These are phyloP conservation scores for Hylyphantes graminicola DNA, from an alignment of 1,140 invertebrate genomes.

Conservation along the genomic window DNA sequence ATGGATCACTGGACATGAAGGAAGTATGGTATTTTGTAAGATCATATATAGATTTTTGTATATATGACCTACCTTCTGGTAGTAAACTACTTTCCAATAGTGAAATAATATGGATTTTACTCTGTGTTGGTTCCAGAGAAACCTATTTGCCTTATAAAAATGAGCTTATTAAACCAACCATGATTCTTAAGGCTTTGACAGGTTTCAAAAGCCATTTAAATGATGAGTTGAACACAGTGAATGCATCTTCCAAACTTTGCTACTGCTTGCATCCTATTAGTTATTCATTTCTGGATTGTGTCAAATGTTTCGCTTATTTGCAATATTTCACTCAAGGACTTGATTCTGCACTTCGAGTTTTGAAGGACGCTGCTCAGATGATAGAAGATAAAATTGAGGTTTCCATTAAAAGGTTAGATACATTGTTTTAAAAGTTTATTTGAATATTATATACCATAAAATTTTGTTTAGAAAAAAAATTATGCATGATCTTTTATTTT, in stretches of 20 bases:
- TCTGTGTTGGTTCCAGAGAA: constrained; percentile 55
- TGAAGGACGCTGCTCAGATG: constrained; percentile 53
- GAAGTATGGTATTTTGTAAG: constrained; percentile 63
- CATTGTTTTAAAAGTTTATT: background rate
- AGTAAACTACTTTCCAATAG: constrained; percentile 3
- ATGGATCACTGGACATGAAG: background rate
- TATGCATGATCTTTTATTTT: too few species aligned
- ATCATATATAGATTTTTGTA: constrained; percentile 62
- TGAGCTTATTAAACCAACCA: constrained; percentile 49
- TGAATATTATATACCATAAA: background rate
- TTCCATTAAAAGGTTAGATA: background rate
- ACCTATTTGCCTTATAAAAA: constrained; percentile 20
- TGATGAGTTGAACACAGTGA: constrained; percentile 39
- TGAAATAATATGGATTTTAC: constrained; percentile 47
- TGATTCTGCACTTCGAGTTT: constrained; percentile 62
- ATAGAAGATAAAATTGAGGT: background rate
- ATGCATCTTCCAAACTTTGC: background rate
- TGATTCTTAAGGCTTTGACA: constrained; percentile 62
- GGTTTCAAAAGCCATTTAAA: constrained; percentile 58
- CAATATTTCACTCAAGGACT: constrained; percentile 65
- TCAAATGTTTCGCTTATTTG: constrained; percentile 65
- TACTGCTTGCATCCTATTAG: constrained; percentile 11
- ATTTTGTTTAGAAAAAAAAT: too few species aligned
- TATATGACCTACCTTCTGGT: constrained; percentile 7
- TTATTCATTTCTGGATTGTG: constrained; percentile 53